Base-by-base conservation (phyloP, 2,113 vertebrate species). In the Podocnemis expansa region DNA sequence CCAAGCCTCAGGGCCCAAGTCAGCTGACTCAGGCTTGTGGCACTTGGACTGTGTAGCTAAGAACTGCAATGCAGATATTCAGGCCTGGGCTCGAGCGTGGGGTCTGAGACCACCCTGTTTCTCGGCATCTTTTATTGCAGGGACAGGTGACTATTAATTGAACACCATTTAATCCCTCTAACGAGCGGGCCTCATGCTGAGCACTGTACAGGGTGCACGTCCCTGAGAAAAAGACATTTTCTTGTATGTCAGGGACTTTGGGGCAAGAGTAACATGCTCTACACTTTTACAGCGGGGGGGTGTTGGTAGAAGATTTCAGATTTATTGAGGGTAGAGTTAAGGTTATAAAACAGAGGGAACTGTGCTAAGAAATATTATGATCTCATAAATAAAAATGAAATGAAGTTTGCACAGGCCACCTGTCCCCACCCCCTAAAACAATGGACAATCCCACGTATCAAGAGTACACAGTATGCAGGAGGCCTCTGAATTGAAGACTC, bases 381-480 rank as follows among this genome's bases (percentile, higher is more conserved):
- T 91, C 75, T 82, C 85, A 85, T 94, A 84, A 85, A 88, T 96
- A 90, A 91, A 94, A 79, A 76, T 89, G 89, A 93, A 90, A 83
- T 84, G 58, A 54, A 41, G 29, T 88, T 67, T 63, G 54, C 31
- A 56, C 43, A 51, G 79, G 84, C 85, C n/a, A 80, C 51, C 55
- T 79, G 56, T 41, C 63, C 17, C 78, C 88, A 54, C 73, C 38
- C 88, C 60, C 49, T 58, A 75, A 83, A 80, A 80, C 56, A 92
- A 55, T 47, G 90, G 82, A 70, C 76, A 87, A 84, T 81, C 52
- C 76, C 67, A 45, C 70, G 85, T 94, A 91, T 95, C 90, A 67
- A 0, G 41, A 91, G 93, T 88, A 70, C 41, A 87, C 41, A 87
- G 29, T 43, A 78, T 94, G 88, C 12, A 56, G 91, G 83, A 89